phyloP scores from a whole-genome alignment of 1,140 invertebrate species.

The Heterodera carotae region DNA sequence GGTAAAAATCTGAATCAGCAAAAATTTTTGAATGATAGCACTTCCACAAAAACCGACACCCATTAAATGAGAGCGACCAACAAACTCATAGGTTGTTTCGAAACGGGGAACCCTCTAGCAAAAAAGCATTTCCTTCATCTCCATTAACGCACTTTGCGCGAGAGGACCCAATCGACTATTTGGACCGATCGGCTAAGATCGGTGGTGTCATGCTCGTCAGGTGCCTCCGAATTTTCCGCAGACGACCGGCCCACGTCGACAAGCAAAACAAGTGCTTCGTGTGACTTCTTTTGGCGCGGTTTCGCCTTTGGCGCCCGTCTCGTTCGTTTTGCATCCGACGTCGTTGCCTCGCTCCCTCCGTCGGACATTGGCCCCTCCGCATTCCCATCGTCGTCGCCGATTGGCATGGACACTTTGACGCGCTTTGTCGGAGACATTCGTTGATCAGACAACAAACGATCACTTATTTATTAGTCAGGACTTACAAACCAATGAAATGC shows the following conservation, averaged over 20 bases:
- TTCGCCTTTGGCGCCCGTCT: not conserved
- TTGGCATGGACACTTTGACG: not conserved
- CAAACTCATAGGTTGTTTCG: not conserved
- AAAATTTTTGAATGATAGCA: not conserved
- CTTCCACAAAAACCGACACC: slow-evolving; percentile 10
- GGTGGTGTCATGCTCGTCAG: not conserved
- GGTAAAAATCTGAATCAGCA: slow-evolving; percentile 32
- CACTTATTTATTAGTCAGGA: too few species aligned
- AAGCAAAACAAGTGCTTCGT: slow-evolving; percentile 13
- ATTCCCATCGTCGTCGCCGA: not conserved
- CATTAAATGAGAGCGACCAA: too few species aligned
- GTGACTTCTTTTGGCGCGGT: not conserved
- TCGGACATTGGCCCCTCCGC: not conserved
- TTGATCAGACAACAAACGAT: too few species aligned
- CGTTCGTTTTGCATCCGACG: not conserved
- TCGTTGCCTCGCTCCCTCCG: too few species aligned
- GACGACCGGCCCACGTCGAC: slow-evolving; percentile 12
- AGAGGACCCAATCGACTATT: slow-evolving; percentile 37
- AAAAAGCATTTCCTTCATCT: slow-evolving; percentile 1
- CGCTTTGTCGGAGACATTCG: not conserved
- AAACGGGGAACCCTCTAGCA: slow-evolving; percentile 2
- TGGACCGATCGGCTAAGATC: slow-evolving; percentile 30
- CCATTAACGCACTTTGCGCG: slow-evolving; percentile 21
- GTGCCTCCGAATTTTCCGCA: not conserved
- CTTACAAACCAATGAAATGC: too few species aligned